These are phyloP conservation scores for Danio jaintianensis DNA, from an alignment of 2,797 vertebrate genomes.

Conservation along the genomic window DNA sequence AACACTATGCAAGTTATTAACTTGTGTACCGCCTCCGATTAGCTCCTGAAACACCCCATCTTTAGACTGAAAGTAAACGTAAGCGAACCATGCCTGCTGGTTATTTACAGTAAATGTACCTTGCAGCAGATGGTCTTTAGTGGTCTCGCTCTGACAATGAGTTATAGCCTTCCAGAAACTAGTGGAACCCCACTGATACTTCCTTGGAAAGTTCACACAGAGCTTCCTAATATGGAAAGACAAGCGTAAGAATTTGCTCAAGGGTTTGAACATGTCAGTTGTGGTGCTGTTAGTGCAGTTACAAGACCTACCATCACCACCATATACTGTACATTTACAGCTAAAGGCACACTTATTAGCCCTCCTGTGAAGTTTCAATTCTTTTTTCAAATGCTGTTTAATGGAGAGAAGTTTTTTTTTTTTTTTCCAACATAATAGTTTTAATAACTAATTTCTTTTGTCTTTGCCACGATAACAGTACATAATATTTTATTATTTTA, in stretches of 20 bases:
- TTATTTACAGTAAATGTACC: background rate
- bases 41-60: background rate
- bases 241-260: conserved; percentile 36
- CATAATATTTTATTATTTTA: no score
- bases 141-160: background rate
- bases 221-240: conserved; percentile 18
- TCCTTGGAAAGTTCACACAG: background rate
- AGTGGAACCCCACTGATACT: background rate
- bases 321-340: no score
- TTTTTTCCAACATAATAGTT: no score
- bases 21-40: background rate
- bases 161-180: background rate
- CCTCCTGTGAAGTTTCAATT: no score
- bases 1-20: background rate
- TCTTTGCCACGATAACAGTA: no score
- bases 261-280: background rate
- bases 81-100: background rate
- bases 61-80: background rate
- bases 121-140: background rate
- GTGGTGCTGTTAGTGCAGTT: background rate
- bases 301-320: background rate
- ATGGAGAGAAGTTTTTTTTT: no score
- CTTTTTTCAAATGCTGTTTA: no score
- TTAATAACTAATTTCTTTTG: no score
- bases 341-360: no score